Conservation (phyloP, 2,797 vertebrate species). For the Capromys pilorides region DNA sequence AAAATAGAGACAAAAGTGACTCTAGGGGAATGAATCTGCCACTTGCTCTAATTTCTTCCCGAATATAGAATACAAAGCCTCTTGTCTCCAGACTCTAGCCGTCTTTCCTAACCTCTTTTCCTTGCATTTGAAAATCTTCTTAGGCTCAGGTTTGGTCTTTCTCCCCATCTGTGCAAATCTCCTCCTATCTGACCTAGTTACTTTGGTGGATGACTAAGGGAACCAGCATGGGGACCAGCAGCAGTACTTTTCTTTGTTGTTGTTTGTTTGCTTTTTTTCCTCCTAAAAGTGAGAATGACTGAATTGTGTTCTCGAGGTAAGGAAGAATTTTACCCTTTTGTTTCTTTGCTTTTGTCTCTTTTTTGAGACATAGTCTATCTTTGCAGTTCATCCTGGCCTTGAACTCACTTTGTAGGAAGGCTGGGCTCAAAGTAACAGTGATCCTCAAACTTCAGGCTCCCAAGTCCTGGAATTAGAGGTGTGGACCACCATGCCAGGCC, state of each 20-base stretch:
- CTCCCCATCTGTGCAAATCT: neutral
- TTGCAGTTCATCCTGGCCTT: neutral
- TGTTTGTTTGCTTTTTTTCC: neutral
- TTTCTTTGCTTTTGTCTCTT: neutral
- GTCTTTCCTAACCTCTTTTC: conserved; percentile 53
- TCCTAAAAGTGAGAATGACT: conserved; percentile 9
- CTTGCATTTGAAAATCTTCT: neutral
- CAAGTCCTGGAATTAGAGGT: neutral
- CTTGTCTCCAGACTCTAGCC: neutral
- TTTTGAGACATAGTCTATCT: neutral
- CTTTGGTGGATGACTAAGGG: conserved; percentile 63
- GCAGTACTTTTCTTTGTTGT: neutral
- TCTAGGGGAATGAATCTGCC: neutral
- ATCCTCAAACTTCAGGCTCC: neutral
- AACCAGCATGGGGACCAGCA: conserved; percentile 51
- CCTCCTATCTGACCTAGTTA: conserved; percentile 65
- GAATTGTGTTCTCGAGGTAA: neutral
- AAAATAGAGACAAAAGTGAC: conserved; percentile 34
- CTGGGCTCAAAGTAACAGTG: neutral
- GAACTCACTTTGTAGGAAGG: neutral
- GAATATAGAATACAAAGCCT: conserved; percentile 24
- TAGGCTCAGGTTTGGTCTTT: conserved; percentile 9
- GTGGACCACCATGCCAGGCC: neutral
- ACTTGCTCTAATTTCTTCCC: conserved; percentile 50
- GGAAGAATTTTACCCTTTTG: neutral